These are phyloP conservation scores for Drosophila mojavensis DNA, from an alignment of 1,140 invertebrate genomes.

Conservation along the genomic window DNA sequence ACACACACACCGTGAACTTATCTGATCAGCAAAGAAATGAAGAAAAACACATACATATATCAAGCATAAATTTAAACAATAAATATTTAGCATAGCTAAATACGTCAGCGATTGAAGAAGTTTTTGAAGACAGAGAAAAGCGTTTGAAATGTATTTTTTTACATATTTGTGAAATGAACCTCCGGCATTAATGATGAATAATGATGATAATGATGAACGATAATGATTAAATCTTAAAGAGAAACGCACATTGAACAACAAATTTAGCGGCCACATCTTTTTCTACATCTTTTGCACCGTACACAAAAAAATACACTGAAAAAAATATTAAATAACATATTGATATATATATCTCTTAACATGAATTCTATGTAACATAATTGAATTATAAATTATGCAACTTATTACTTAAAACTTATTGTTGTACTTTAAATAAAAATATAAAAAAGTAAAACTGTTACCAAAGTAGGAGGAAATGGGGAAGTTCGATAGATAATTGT, in stretches of 20 bases:
- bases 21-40: slow-evolving; percentile 47
- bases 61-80: slow-evolving; percentile 71
- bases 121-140: slow-evolving; percentile 5
- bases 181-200: slow-evolving; percentile 64
- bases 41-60: slow-evolving; percentile 63
- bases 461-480: slow-evolving; percentile 39
- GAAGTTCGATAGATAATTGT: slow-evolving; percentile 75
- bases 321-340: slow-evolving; percentile 16
- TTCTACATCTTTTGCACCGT: slow-evolving; percentile 53
- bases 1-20: slow-evolving; percentile 25
- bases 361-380: slow-evolving; percentile 40
- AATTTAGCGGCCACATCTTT: slow-evolving; percentile 37
- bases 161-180: slow-evolving; percentile 77
- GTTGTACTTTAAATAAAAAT: slow-evolving; percentile 67
- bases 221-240: slow-evolving; percentile 60
- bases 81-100: slow-evolving; percentile 78
- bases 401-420: slow-evolving; percentile 71
- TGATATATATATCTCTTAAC: slow-evolving; percentile 26
- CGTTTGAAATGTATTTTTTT: slow-evolving; percentile 76
- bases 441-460: slow-evolving; percentile 27
- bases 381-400: slow-evolving; percentile 48
- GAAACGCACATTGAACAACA: slow-evolving; percentile 31
- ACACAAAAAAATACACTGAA: slow-evolving; percentile 22
- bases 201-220: slow-evolving; percentile 23
- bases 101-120: slow-evolving; percentile 34